Conservation (phyloP, 2,113 vertebrate genomes). For the Stomatorhinus ivindoensis region DNA sequence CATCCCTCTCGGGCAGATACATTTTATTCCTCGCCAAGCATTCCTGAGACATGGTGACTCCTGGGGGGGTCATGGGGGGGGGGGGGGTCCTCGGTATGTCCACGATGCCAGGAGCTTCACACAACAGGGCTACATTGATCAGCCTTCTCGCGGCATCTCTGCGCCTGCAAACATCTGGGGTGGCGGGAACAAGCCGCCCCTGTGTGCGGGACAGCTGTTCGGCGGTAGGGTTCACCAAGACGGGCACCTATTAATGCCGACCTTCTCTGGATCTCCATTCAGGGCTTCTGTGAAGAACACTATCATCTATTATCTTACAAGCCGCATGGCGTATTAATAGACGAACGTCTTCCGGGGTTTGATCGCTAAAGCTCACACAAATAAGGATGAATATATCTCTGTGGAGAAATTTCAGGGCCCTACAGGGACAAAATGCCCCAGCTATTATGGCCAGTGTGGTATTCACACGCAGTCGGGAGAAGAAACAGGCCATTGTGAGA, state of each 20-base stretch:
- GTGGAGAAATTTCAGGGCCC: background rate
- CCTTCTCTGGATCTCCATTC: conserved; percentile 36
- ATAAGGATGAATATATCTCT: background rate
- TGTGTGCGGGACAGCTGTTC: conserved; percentile 30
- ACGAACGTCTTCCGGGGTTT: background rate
- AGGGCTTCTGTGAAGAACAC: conserved; percentile 37
- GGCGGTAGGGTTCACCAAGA: conserved; percentile 41
- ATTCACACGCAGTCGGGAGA: background rate
- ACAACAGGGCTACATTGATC: conserved; percentile 47
- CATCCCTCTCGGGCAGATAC: background rate
- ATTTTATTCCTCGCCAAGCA: background rate
- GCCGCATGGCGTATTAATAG: background rate
- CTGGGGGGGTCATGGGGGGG: conserved; percentile 25
- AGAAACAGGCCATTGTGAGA: background rate
- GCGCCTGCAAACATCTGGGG: conserved; percentile 47
- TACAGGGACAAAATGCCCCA: background rate
- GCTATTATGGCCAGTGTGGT: background rate
- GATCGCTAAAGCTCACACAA: background rate
- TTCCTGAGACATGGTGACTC: conserved; percentile 21
- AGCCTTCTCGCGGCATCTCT: conserved; percentile 16
- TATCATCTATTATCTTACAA: conserved; percentile 35
- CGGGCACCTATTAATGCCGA: conserved; percentile 49
- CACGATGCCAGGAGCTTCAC: conserved; percentile 33
- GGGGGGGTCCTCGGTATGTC: conserved; percentile 44
- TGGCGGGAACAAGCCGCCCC: conserved; percentile 40